Evolutionary conservation across 2,113 vertebrate genomes (phyloP).

Genomic region (Morone chrysops): DNA sequence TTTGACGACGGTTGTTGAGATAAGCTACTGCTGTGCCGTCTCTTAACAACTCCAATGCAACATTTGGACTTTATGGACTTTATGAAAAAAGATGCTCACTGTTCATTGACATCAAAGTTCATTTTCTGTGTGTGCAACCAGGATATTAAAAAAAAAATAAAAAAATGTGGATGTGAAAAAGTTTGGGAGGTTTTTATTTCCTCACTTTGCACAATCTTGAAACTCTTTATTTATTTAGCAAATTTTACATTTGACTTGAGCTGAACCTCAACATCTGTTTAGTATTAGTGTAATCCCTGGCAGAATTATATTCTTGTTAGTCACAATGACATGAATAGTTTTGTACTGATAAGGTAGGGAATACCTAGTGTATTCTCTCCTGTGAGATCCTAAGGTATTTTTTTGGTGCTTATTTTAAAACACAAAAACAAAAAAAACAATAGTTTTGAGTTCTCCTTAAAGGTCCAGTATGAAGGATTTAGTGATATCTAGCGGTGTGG

Average conservation of each 20-base stretch:
- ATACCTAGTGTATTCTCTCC: neutral
- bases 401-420: too few species aligned
- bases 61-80: constrained; percentile 62
- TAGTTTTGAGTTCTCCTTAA: neutral
- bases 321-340: neutral
- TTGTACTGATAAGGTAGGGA: neutral
- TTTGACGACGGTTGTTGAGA: constrained; percentile 54
- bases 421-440: too few species aligned
- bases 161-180: constrained; percentile 76
- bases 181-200: constrained; percentile 19
- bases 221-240: neutral
- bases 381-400: neutral
- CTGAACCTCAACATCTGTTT: constrained; percentile 8
- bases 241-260: neutral
- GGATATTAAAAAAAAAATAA: constrained; percentile 63
- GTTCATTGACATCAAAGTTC: constrained; percentile 62
- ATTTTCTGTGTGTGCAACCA: constrained; percentile 79
- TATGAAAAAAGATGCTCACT: constrained; percentile 62
- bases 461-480: neutral
- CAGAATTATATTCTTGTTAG: neutral
- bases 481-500: too few species aligned
- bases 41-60: constrained; percentile 52
- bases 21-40: constrained; percentile 45
- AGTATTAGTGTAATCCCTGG: neutral
- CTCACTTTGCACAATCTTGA: neutral